Base-by-base conservation (phyloP, 2,113 vertebrate species). In the Donacobius atricapilla region DNA sequence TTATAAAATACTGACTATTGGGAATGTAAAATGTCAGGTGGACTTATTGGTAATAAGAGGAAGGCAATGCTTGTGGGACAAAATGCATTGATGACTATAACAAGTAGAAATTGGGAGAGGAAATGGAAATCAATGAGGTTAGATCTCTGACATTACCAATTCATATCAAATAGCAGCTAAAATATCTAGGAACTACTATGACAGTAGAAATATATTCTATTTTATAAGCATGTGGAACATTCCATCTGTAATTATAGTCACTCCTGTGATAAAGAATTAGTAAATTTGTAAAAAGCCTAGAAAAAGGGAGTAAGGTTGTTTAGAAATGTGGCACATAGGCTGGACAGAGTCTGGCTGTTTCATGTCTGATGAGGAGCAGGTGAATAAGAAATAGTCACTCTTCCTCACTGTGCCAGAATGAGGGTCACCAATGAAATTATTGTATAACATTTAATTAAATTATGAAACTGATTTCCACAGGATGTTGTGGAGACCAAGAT, bases 361-460 rank as follows among this genome's bases (percentile, higher is more conserved):
- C 39, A 47, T 42, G 39, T 71, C 42, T 57, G 42, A 24, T 69
- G 31, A 93, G 44, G 50, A 85, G 25, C 71, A 58, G 51, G 35
- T 63, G 39, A 95, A 56, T 83, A 71, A 89, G 64, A 66, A 88
- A 77, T 66, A 90, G 76, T 66, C 58, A 63, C 35, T 80, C 28
- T 83, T 95, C 90, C 50, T 86, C 76, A 66, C 56, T 54, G 83
- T 66, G 48, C 64, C 71, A 93, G 88, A 95, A 77, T 70, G 73
- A 63, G 89, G 79, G 68, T 93, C 94, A 90, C 86, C 94, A 90
- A 68, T 92, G 88, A 93, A 92, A 92, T 96, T 94, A 95, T 70
- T 90, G 51, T 81, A 21, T 75, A 90, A 87, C 0, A 0, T 86
- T 94, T 92, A 89, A 94, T 94, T 73, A 47, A 81, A 78, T 95